Base-by-base conservation (phyloP, 1,140 invertebrate genomes). In the Drosophila mojavensis region DNA sequence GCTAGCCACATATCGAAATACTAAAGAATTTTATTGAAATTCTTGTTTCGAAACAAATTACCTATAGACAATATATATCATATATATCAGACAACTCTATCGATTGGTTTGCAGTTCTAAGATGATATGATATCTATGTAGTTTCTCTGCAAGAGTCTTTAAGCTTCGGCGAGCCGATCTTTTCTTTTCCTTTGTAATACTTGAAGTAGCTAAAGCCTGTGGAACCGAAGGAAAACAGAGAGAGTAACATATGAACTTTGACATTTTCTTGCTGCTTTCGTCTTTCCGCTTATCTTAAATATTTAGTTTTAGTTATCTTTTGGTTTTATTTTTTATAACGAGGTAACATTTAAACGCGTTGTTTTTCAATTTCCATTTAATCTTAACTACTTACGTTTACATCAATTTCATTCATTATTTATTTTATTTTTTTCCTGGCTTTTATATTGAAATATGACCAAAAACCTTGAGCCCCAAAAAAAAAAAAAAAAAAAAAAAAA, bases 271-370 rank as follows among this genome's bases (percentile, higher is more conserved):
- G 33, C 6, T 33, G 36, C 1, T 41, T 56, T 58, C 13, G 20
- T 17, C 10, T 47, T 56, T 56, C 55, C 11, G 7, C 10, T n/a
- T 68, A 30, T 39, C 39, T 53, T 66, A 59, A 33, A 30, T n/a
- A 5, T 56, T 51, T 62, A 15, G 56, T 47, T 56, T 51, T 62
- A 15, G 56, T 47, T 64, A 5, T 48, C 56, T 5, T n/a, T 58
- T 64, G 45, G 75, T 56, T 45, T 60, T 45, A 69, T 81, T 75
- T 81, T 75, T 43, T 74, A 78, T 91, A 91, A 91, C 90, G 89
- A 91, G 89, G 89, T 91, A 91, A 91, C 89, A 91, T 82, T 91
- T 89, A 91, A 91, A 89, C 84, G 78, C 71, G 60, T 81, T 90
- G 83, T 81, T 82, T 90, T 83, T 66, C 59, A 70, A 63, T 67